Evolutionary conservation across 2,888 invertebrate species (phyloP).

Genomic region (Suillia variegata): DNA sequence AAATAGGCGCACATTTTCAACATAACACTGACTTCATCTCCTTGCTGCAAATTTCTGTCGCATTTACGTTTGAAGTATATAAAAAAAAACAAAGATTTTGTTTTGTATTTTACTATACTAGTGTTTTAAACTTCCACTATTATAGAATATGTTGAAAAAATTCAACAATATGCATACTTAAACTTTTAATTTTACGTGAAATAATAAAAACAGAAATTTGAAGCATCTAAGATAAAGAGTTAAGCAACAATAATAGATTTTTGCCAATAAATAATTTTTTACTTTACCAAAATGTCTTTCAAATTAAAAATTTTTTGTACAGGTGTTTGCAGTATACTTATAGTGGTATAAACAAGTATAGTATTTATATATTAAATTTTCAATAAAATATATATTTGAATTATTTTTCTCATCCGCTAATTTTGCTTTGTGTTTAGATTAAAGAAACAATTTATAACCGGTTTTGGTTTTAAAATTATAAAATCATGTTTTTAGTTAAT

Average conservation of each 20-base stretch:
- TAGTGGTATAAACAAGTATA: too few relatives aligned
- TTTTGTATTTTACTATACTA: constrained; percentile 28
- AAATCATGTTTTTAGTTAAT: too few relatives aligned
- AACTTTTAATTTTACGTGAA: constrained; percentile 34
- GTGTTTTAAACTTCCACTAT: constrained; percentile 21
- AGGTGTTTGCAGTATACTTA: too few relatives aligned
- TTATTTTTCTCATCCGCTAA: too few relatives aligned
- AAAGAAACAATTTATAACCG: too few relatives aligned
- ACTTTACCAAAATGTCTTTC: constrained; percentile 36
- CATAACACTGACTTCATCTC: constrained; percentile 46
- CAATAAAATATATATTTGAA: too few relatives aligned
- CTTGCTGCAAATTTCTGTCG: constrained; percentile 52
- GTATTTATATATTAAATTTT: too few relatives aligned
- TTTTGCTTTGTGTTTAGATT: too few relatives aligned
- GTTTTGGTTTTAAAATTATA: too few relatives aligned
- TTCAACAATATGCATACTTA: constrained; percentile 32
- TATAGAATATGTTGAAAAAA: constrained; percentile 39
- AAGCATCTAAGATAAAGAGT: constrained; percentile 48
- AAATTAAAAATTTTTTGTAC: too few relatives aligned
- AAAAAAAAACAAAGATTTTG: constrained; percentile 40
- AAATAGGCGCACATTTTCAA: constrained; percentile 70
- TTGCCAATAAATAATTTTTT: constrained; percentile 52
- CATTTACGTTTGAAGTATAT: constrained; percentile 48
- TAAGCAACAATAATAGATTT: constrained; percentile 46
- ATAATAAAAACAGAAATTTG: constrained; percentile 43